Evolutionary conservation across 2,888 invertebrate species (phyloP), one percentile per base, ranked within the genome.

Genomic region (Desoria tigrina): DNA sequence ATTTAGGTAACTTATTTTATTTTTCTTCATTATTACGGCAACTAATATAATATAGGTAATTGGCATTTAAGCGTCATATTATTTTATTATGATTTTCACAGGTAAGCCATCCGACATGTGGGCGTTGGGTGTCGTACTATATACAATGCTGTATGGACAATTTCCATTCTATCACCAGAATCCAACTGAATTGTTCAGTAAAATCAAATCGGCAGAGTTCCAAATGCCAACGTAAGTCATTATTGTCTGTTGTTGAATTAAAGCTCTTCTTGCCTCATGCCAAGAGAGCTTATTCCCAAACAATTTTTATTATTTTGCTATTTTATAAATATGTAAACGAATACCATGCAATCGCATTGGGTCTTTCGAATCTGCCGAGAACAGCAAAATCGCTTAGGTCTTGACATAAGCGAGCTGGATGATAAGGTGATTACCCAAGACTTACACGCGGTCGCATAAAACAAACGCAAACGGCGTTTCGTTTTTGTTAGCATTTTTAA

Each of bases 101-200:
- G 81, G 81, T 18, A 90, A 90, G 79, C 90, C 90, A 0, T 88
- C 89, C 0, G 90, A 90, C 78, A 89, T 90, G 88, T 90, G 90
- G 90, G 89, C 90, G 0, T 78, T 90, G 2, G 90, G 90, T 0
- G 89, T 90, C 21, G 88, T 90, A 0, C 79, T 90, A 0, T 90
- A 87, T 78, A 90, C 90, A 0, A 89, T 90, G 88, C 80, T 90
- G 14, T 90, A 88, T 78, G 90, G 90, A 0, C 89, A 89, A 81
- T 90, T 90, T 78, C 90, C 90, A 0, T 90, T 90, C 82, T 90
- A 89, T 76, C 89, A 90, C 77, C 86, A 86, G 56, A 86, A 85
- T 66, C 86, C 89, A 0, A 85, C 87, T 2, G 88, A 88, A 78
- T 82, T 90, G 27, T 90, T 90, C 77, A 85, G 85, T 71, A 86